Conservation (phyloP, 2,113 vertebrate species). For the Elephas maximus region DNA sequence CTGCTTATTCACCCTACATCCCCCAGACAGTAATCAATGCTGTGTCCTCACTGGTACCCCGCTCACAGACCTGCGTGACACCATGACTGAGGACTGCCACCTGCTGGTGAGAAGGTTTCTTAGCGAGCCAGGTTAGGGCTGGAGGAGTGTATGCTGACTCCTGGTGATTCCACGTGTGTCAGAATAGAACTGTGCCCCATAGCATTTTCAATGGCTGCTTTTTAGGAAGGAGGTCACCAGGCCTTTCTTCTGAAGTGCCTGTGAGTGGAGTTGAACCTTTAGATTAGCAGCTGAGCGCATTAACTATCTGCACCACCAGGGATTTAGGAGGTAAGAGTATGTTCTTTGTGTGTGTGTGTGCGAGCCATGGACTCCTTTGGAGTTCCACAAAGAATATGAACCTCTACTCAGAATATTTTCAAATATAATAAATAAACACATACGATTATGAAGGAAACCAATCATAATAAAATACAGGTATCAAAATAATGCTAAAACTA, state of each 20-base stretch:
- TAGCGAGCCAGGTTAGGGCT: background rate
- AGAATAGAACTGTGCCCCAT: too few relatives aligned
- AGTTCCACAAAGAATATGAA: background rate
- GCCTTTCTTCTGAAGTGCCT: too few relatives aligned
- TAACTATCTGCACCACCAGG: too few relatives aligned
- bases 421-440: background rate
- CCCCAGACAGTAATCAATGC: background rate
- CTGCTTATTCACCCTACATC: background rate
- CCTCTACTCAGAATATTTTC: background rate
- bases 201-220: too few relatives aligned
- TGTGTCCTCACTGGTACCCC: background rate
- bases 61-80: background rate
- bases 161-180: too few relatives aligned
- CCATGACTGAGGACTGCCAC: background rate
- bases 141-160: background rate
- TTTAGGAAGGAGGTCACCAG: too few relatives aligned
- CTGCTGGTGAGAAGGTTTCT: conserved; percentile 41
- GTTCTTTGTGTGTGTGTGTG: too few relatives aligned
- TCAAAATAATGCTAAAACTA: background rate
- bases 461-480: background rate
- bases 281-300: too few relatives aligned
- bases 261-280: too few relatives aligned
- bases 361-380: background rate
- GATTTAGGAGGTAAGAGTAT: too few relatives aligned
- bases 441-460: background rate